Evolutionary conservation across 2,797 vertebrate genomes (phyloP).

Genomic region (Sciurus carolinensis): DNA sequence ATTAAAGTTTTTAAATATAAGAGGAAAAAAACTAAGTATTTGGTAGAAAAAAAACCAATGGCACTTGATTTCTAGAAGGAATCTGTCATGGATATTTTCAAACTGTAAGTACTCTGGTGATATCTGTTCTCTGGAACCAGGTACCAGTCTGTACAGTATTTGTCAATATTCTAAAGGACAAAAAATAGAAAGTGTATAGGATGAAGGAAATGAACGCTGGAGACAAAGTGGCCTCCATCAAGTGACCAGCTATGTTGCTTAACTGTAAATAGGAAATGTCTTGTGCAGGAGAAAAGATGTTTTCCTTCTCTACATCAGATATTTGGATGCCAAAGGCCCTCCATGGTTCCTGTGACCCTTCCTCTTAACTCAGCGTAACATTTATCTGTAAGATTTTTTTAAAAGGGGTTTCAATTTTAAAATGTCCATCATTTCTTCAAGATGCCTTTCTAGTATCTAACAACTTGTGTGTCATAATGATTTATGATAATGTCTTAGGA

Average conservation of each 20-base stretch:
- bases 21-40: slow-evolving; percentile 35
- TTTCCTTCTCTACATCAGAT: neutral
- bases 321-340: neutral
- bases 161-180: neutral
- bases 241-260: neutral
- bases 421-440: neutral
- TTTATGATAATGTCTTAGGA: neutral
- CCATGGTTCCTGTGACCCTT: neutral
- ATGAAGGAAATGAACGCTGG: neutral
- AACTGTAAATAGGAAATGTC: neutral
- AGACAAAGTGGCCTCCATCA: neutral
- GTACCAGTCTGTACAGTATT: neutral
- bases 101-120: neutral
- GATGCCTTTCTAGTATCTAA: neutral
- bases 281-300: neutral
- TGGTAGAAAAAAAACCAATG: neutral
- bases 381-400: neutral
- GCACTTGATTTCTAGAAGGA: neutral
- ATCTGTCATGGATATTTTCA: neutral
- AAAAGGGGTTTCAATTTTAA: neutral
- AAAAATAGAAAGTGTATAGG: neutral
- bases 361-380: neutral
- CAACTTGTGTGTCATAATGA: neutral
- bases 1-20: slow-evolving; percentile 20
- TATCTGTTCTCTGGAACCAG: neutral